Evolutionary conservation across 2,888 invertebrate species (phyloP).

Genomic region (Apoda limacodes): DNA sequence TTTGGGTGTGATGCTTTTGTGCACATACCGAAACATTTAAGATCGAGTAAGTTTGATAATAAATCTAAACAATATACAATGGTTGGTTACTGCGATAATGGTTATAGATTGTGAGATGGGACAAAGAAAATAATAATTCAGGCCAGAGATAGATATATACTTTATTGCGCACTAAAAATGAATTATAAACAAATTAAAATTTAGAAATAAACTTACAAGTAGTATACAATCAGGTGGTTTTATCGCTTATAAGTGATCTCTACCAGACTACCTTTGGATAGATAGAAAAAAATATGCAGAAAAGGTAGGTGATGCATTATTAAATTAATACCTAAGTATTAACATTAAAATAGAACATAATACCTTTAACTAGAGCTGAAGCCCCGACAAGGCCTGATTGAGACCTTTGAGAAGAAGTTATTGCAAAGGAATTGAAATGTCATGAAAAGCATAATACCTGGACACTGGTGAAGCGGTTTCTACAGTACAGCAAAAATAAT

Average conservation of each 20-base stretch:
- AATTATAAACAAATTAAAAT: background rate
- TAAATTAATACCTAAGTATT: background rate
- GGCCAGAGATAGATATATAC: slow-evolving; percentile 4
- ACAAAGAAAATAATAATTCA: background rate
- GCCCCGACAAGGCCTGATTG: slow-evolving; percentile 1
- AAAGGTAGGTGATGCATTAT: background rate
- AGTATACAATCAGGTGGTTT: too few relatives aligned
- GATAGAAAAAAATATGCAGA: background rate
- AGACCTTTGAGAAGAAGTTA: slow-evolving; percentile 2
- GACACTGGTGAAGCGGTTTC: slow-evolving; percentile 1
- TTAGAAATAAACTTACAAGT: too few relatives aligned
- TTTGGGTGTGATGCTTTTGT: slow-evolving; percentile 1
- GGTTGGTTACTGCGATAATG: slow-evolving; percentile 4
- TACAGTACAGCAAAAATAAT: too few relatives aligned
- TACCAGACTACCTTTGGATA: too few relatives aligned
- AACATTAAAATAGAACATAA: background rate
- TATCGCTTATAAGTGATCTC: too few relatives aligned
- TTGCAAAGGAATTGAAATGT: slow-evolving; percentile 1
- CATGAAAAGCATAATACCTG: slow-evolving; percentile 6
- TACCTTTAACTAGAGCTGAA: slow-evolving; percentile 1
- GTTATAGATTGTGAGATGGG: slow-evolving; percentile 1
- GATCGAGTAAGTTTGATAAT: slow-evolving; percentile 1
- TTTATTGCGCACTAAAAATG: background rate
- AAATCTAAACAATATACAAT: slow-evolving; percentile 1
- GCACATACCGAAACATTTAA: slow-evolving; percentile 1